A percentile compares a stretch with the other conserved stretches of the same genome.
phyloP scores from a whole-genome alignment of 2,888 invertebrate species.

The Drosophila borborema region DNA sequence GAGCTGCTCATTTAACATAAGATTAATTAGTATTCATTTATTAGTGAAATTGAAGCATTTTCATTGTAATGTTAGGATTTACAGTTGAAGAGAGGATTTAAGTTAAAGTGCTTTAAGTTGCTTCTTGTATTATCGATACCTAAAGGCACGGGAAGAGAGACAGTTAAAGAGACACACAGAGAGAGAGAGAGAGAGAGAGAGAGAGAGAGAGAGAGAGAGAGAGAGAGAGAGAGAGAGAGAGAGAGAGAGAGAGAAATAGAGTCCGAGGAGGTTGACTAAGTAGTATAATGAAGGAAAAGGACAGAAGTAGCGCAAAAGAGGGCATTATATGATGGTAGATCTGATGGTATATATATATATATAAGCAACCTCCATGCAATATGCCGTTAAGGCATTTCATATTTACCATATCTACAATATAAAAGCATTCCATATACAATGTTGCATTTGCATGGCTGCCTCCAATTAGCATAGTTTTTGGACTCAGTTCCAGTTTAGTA shows the following conservation, averaged over 20 bases:
- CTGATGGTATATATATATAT: too few species aligned
- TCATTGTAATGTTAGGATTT: neutral
- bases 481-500: slow-evolving; percentile 10
- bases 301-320: too few species aligned
- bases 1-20: slow-evolving; percentile 36
- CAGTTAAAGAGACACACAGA: neutral
- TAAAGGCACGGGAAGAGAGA: neutral
- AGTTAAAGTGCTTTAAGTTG: neutral
- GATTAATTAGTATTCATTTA: slow-evolving; percentile 23
- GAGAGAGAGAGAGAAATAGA: neutral
- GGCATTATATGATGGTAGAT: too few species aligned
- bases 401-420: too few species aligned
- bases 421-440: neutral
- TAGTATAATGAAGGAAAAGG: neutral
- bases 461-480: slow-evolving; percentile 8
- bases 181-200: too few species aligned
- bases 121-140: neutral
- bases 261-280: too few species aligned
- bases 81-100: neutral
- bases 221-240: neutral
- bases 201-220: neutral
- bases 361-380: too few species aligned
- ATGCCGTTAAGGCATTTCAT: neutral
- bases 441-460: neutral
- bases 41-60: neutral